Evolutionary conservation across 2,797 vertebrate genomes (phyloP), one percentile per base, ranked within the genome.

Genomic region (Merluccius polli): DNA sequence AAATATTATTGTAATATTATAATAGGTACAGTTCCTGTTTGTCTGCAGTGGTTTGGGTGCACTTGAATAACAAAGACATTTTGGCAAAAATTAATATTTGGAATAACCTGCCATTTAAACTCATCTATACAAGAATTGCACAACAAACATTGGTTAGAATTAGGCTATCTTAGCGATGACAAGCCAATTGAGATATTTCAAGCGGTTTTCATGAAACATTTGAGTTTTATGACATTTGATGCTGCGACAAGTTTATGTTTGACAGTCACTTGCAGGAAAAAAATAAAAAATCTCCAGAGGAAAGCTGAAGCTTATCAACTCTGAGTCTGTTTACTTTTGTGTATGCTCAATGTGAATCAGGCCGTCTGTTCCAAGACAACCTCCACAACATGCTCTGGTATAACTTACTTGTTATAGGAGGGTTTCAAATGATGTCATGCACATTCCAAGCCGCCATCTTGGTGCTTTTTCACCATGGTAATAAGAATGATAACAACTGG

Each of bases 181-280:
- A 74, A 24, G 29, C 77, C 63, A 36, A 70, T 38, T 70, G 24
- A 72, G 69, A 69, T 75, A 81, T 79, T 70, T 73, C 27, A 74
- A 74, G 52, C 32, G 18, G 0, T 48, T 69, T 68, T 36, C n/a
- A 71, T 35, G 69, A 81, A 67, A 59, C 73, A n/a, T 73, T 27
- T 27, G 52, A 24, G 52, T 24, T 24, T 6, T 63, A 11, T 63
- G 9, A 24, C n/a, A 24, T 67, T 3, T 16, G 38, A 77, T 71
- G 71, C 70, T 72, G 48, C 67, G 68, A 71, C 78, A 77, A 71
- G 41, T 30, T 44, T 68, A 81, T 81, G 73, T 74, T 65, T 79
- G 73, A 76, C 73, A 82, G 81, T 82, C 33, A 69, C 72, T 72
- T 36, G 24, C 73, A 78, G 73, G 79, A 72, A 81, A 74, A 5